Evolutionary conservation across 2,888 invertebrate species (phyloP), one percentile per base, ranked within the genome.

Genomic region (Drosophila aldrichi): DNA sequence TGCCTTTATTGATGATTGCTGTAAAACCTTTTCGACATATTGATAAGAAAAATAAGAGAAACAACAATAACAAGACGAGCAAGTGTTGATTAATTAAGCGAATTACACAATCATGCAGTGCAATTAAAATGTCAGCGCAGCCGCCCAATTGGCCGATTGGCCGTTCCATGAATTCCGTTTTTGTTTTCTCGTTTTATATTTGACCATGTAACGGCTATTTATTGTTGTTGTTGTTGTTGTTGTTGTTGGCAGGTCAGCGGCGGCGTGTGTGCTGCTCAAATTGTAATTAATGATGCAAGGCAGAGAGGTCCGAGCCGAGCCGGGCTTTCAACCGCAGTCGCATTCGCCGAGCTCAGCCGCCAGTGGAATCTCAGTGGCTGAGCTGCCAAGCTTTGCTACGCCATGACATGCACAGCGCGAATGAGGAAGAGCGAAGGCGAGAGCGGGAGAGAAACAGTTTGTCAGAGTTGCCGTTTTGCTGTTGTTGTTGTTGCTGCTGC

Each of bases 261-360:
- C 22, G 16, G 55, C 41, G 36, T n/a, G 43, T 52, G 72, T 78
- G 82, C 75, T 73, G 76, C 82, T 85, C 80, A 86, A 86, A 86
- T 88, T 86, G 85, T 86, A 86, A 86, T 86, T 86, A 86, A 86
- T 86, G 88, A 86, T 86, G 88, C 88, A 86, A 79, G 83, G 78
- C 83, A 52, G 52, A 38, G 38, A 72, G 74, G 79, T 70, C 74
- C 62, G 18, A 61, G 70, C 55, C 10, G 48, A 32, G 32, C 48
- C 64, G 66, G 51, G 58, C 32, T 69, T 69, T 64, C 68, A 64
- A 76, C 70, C 76, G 78, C 78, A 77, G 68, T 46, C 56, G 60
- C 57, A 77, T 70, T 59, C 62, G 61, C 51, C 57, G 38, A 38
- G 52, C 38, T 38, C 61, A 41, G 58, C 51, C 22, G 61, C 59